These are phyloP conservation scores for Myrmophylax atrothorax DNA, from an alignment of 2,113 vertebrate species.

Conservation along the genomic window DNA sequence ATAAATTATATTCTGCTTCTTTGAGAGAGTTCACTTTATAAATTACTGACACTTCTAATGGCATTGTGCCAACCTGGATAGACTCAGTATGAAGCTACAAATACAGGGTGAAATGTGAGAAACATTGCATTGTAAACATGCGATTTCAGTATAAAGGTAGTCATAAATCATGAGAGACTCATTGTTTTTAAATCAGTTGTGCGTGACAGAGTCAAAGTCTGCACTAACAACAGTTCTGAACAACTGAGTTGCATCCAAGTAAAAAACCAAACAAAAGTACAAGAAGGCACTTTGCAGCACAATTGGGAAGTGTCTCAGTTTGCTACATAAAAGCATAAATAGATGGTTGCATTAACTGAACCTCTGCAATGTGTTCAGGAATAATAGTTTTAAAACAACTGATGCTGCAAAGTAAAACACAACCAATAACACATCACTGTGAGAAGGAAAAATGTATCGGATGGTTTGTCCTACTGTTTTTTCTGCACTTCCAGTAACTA, in stretches of 20 bases:
- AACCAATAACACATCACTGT: background rate
- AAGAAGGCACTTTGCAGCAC: background rate
- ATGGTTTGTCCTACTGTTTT: background rate
- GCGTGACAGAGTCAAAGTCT: background rate
- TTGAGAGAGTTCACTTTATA: background rate
- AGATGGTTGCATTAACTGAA: background rate
- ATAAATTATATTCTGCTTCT: background rate
- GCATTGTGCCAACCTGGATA: background rate
- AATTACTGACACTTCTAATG: background rate
- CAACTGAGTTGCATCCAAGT: background rate
- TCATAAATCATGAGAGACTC: background rate
- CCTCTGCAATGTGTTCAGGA: background rate
- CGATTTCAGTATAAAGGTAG: background rate
- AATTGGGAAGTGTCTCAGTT: background rate
- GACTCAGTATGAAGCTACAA: background rate
- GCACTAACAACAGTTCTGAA: background rate
- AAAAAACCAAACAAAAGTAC: background rate
- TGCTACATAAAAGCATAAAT: background rate
- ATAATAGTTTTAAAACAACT: background rate
- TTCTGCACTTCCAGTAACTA: background rate
- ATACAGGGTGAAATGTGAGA: background rate
- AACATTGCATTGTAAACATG: background rate
- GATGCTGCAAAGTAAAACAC: background rate
- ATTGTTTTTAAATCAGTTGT: background rate
- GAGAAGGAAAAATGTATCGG: background rate